Conservation (phyloP, 2,113 vertebrate species). For the Theropithecus gelada region DNA sequence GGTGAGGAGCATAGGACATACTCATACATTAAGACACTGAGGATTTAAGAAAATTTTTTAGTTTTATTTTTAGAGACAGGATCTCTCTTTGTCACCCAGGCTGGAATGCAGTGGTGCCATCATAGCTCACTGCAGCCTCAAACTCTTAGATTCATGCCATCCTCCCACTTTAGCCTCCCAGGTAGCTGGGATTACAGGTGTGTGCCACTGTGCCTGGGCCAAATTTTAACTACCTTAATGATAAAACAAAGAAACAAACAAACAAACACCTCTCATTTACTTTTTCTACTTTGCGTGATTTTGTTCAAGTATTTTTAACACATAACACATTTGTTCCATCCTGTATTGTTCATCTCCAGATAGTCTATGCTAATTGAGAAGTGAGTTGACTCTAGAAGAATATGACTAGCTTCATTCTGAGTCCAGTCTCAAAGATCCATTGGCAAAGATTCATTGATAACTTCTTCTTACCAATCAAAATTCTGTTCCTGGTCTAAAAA, state of each 20-base stretch:
- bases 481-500: conserved; percentile 17
- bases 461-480: background rate
- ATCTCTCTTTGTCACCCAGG: background rate
- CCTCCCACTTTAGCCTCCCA: background rate
- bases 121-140: background rate
- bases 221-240: background rate
- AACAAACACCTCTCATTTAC: background rate
- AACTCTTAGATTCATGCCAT: background rate
- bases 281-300: background rate
- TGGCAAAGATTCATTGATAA: background rate
- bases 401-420: background rate
- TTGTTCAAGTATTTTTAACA: background rate
- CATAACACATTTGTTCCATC: background rate
- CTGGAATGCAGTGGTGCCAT: background rate
- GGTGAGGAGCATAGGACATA: background rate
- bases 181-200: background rate
- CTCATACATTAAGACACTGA: background rate
- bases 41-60: background rate
- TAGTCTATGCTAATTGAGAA: background rate
- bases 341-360: background rate
- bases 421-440: background rate
- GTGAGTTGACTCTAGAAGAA: background rate
- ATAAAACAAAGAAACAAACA: background rate
- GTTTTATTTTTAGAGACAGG: background rate
- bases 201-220: background rate